Conservation (phyloP, 2,113 vertebrate species). For the Ochotona princeps region DNA sequence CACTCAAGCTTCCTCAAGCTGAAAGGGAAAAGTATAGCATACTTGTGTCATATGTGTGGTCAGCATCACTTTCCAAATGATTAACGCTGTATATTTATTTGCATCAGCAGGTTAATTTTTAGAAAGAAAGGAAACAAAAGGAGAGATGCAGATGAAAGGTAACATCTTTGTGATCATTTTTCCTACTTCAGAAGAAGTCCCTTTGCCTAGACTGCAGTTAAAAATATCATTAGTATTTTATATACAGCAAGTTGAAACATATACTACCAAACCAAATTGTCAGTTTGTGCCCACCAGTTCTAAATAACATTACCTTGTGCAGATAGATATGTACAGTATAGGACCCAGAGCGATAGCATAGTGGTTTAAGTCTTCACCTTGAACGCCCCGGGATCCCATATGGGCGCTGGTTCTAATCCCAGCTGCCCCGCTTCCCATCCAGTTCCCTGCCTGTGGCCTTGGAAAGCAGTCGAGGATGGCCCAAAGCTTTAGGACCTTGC, state of each 20-base stretch:
- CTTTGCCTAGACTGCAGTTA: constrained; percentile 69
- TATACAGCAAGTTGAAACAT: constrained; percentile 68
- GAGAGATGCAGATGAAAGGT: fast-evolving
- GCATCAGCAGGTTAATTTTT: background rate
- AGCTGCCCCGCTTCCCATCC: too few species aligned
- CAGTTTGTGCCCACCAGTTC: constrained; percentile 74
- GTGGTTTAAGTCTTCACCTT: too few species aligned
- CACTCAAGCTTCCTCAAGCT: background rate
- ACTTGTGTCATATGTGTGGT: background rate
- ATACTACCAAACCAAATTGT: constrained; percentile 80
- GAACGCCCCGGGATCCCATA: too few species aligned
- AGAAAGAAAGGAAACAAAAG: background rate
- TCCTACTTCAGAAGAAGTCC: constrained; percentile 66
- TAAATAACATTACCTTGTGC: constrained; percentile 71
- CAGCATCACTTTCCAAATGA: background rate
- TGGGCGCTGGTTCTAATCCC: too few species aligned
- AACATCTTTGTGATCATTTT: constrained; percentile 53
- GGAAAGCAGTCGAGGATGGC: too few species aligned
- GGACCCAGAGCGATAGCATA: too few species aligned
- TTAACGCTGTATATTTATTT: constrained; percentile 32
- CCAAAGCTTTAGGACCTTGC: too few species aligned
- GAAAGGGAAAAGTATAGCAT: background rate
- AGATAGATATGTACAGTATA: constrained; percentile 36
- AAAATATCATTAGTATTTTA: constrained; percentile 74
- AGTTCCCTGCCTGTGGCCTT: too few species aligned